Evolutionary conservation across 2,797 vertebrate species (phyloP), one percentile per base, ranked within the genome.

Genomic region (Halcyon smyrnensis): DNA sequence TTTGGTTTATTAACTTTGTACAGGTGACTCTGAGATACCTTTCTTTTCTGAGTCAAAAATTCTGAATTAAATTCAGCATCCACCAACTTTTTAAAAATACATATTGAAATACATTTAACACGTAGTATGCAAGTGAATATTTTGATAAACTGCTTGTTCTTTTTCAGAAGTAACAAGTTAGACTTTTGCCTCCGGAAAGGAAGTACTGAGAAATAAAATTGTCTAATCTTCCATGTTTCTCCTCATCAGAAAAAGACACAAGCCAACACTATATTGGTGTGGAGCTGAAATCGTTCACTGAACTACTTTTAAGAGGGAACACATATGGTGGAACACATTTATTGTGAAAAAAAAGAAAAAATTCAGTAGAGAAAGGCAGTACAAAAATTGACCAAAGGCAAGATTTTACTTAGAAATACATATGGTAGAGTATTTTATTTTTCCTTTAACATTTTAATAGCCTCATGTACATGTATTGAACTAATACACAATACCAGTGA

Each of bases 1-100:
- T 96, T 94, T 94, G 90, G 80, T 94, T 77, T 94, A 94, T 95
- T 96, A 96, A 95, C 77, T 94, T 93, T 63, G 77, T 90, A 77
- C 64, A 94, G 92, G 70, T 97, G 93, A 92, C 90, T 95, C 93
- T 67, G 89, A 87, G 84, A 85, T 85, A 81, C 89, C 86, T 95
- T 86, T 82, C 89, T 88, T 95, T 87, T 79, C 62, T 50, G 37
- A 51, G 37, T 81, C 17, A 90, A 94, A 93, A 88, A 84, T 71
- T 84, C 50, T 45, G n/a, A 82, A 90, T 0, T 0, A 85, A 87
- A 77, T 83, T 87, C 68, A 75, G 27, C 64, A 77, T 92, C 87
- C 57, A 21, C 10, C 39, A 76, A 80, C 15, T 15, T 74, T 82
- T 88, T 45, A 3, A 6, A 53, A 89, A 77, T n/a, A 41, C 6